Base-by-base conservation (phyloP, 2,113 vertebrate species). In the Noturus placidus region DNA sequence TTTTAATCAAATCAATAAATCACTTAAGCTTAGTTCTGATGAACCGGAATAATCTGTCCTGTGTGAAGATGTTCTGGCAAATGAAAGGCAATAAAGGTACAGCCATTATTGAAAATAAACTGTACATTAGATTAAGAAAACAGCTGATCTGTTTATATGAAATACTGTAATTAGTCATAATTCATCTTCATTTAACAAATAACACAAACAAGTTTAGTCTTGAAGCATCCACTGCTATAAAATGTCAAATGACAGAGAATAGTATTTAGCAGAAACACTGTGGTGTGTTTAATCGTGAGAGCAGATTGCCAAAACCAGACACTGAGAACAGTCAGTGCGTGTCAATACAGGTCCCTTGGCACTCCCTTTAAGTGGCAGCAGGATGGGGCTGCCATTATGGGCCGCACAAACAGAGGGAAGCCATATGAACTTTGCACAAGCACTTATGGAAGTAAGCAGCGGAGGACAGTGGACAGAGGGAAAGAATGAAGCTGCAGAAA, bases 381-480 rank as follows among this genome's bases (percentile, higher is more conserved):
- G 94, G 94, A 94, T 94, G 94, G 92, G 93, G 93, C 92, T 88
- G 87, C 90, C 91, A 94, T 94, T 94, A 93, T 92, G 84, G 88
- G 83, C 83, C 87, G 82, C 89, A 93, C 92, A 94, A 95, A 95
- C 94, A 95, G 93, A 94, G 92, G 93, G 92, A 94, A 92, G 93
- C 94, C 95, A 94, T 95, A 94, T 95, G 93, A 95, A 95, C 95
- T 95, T 95, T 94, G 91, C 92, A 94, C 94, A 94, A 95, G 93
- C 91, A 91, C 94, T 94, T 94, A 93, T 84, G 90, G 92, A 91
- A 90, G 92, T 87, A 91, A 93, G 93, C 91, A 87, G 92, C 89
- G 89, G 88, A 89, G 91, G 90, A 91, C 91, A 88, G 93, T 87
- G 85, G 70, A 85, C 59, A 79, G 83, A 79, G 63, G 59, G 79